These are phyloP conservation scores for Amiota mariae DNA, from an alignment of 2,888 invertebrate genomes.

Conservation along the genomic window DNA sequence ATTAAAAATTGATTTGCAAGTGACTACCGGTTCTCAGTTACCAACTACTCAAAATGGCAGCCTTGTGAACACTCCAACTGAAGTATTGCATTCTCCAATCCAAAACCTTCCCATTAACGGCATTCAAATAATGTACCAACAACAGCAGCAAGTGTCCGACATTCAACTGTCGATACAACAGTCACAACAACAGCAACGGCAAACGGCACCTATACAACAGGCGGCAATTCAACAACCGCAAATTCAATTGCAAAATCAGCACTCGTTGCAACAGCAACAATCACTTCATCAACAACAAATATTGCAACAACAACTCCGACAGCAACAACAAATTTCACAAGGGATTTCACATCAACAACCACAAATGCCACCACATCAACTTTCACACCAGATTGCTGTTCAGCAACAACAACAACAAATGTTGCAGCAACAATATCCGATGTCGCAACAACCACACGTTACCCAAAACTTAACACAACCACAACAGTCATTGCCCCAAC, in stretches of 20 bases:
- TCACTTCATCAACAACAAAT: conserved; percentile 37
- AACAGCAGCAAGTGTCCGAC: conserved; percentile 39
- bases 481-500: conserved; percentile 36
- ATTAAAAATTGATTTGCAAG: conserved; percentile 58
- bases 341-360: conserved; percentile 35
- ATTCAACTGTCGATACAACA: conserved; percentile 24
- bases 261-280: conserved; percentile 33
- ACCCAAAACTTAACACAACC: conserved; percentile 36
- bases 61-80: conserved; percentile 64
- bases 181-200: conserved; percentile 23
- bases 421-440: conserved; percentile 29
- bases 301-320: conserved; percentile 47
- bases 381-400: conserved; percentile 43
- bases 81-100: conserved; percentile 54
- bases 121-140: conserved; percentile 59
- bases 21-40: conserved; percentile 42
- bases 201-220: conserved; percentile 34
- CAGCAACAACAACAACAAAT: conserved; percentile 39
- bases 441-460: conserved; percentile 39
- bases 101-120: conserved; percentile 59
- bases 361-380: conserved; percentile 46
- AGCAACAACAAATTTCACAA: conserved; percentile 45
- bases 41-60: conserved; percentile 51
- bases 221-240: conserved; percentile 41
- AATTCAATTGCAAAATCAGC: conserved; percentile 16